Percentiles rank a stretch among this genome's conserved stretches.
phyloP scores from a whole-genome alignment of 2,113 vertebrate genomes.

The Panthera leo region DNA sequence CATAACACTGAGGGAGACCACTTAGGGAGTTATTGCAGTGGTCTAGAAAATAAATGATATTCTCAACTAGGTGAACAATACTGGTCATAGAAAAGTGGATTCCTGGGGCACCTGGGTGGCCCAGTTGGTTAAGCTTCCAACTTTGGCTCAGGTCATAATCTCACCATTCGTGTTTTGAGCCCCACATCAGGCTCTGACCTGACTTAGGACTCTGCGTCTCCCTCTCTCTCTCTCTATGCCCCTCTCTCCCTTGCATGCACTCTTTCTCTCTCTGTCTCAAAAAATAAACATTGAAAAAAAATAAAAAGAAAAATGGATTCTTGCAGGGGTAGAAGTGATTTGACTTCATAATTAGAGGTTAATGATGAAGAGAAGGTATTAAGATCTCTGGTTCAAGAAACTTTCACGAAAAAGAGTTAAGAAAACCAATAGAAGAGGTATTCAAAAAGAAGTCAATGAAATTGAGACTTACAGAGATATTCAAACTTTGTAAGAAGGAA shows the following conservation, averaged over 20 bases:
- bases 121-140: too few species aligned
- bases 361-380: neutral
- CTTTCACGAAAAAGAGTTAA: neutral
- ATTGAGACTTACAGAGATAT: neutral
- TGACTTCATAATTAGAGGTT: neutral
- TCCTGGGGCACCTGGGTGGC: neutral
- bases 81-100: neutral
- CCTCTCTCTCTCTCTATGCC: too few species aligned
- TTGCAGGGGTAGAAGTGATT: too few species aligned
- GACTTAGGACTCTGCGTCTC: too few species aligned
- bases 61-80: neutral
- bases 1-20: neutral
- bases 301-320: neutral
- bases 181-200: too few species aligned
- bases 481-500: neutral
- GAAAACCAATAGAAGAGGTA: neutral
- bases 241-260: too few species aligned
- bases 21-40: neutral
- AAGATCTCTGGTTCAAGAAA: neutral
- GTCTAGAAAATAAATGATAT: neutral
- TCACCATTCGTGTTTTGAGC: too few species aligned
- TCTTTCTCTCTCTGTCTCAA: too few species aligned
- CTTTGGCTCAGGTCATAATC: too few species aligned
- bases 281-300: too few species aligned
- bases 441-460: neutral